Conservation (phyloP, 2,113 vertebrate genomes). For the Amphilophus citrinellus region DNA sequence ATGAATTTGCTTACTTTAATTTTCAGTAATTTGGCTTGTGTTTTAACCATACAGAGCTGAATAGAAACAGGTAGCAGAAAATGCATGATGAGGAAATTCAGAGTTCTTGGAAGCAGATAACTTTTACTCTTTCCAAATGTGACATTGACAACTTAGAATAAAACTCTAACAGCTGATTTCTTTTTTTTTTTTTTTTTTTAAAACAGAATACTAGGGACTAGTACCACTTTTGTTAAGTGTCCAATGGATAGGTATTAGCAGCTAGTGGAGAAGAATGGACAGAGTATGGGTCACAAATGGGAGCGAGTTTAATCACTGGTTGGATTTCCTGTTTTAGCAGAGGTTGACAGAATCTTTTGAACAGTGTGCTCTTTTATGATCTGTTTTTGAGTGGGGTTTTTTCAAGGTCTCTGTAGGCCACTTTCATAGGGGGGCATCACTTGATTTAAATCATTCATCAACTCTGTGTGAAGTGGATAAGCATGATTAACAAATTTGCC, state of each 20-base stretch:
- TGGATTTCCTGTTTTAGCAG: neutral
- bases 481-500: constrained; percentile 57
- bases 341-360: neutral
- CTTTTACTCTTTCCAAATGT: neutral
- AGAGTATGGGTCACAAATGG: constrained; percentile 46
- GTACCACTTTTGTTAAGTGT: constrained; percentile 48
- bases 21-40: neutral
- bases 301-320: constrained; percentile 22
- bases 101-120: neutral
- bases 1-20: neutral
- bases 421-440: constrained; percentile 60
- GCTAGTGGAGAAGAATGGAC: constrained; percentile 67
- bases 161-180: constrained; percentile 8
- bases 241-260: constrained; percentile 69
- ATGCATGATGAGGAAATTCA: neutral
- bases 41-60: neutral
- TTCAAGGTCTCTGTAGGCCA: constrained; percentile 56
- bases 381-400: too few relatives aligned
- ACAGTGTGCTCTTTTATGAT: neutral
- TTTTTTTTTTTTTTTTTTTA: neutral
- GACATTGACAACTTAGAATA: constrained; percentile 2
- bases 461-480: constrained; percentile 49
- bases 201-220: constrained; percentile 23
- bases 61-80: neutral
- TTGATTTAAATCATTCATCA: constrained; percentile 81